Conservation (phyloP, 2,113 vertebrate genomes). For the Ictidomys tridecemlineatus region DNA sequence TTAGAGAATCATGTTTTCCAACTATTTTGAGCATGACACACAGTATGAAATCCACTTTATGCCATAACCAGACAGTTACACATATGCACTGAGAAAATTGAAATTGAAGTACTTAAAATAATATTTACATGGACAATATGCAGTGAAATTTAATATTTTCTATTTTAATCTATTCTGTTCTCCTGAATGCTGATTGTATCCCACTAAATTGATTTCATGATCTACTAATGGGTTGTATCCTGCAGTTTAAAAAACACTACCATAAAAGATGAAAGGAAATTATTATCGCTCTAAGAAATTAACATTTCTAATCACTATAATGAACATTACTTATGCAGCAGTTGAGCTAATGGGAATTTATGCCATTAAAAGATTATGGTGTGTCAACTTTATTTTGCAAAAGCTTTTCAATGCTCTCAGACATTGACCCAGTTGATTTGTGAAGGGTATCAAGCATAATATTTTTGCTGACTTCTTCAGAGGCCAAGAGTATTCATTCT, state of each 20-base stretch:
- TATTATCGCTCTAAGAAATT: slow-evolving; percentile 76
- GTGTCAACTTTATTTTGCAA: slow-evolving; percentile 59
- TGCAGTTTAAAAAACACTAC: slow-evolving; percentile 53
- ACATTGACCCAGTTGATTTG: slow-evolving; percentile 22
- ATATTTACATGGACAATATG: slow-evolving; percentile 28
- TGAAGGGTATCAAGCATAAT: slow-evolving; percentile 12
- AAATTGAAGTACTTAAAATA: slow-evolving; percentile 45
- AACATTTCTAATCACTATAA: slow-evolving; percentile 75
- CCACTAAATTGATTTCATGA: slow-evolving; percentile 70
- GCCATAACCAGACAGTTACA: slow-evolving; percentile 35
- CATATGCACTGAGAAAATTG: slow-evolving; percentile 22
- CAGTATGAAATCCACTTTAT: neutral
- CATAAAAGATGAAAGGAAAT: slow-evolving; percentile 71
- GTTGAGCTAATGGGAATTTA: slow-evolving; percentile 62
- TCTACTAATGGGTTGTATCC: slow-evolving; percentile 66
- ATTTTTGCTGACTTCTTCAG: slow-evolving; percentile 14
- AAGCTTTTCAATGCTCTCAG: slow-evolving; percentile 53
- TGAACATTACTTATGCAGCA: slow-evolving; percentile 70
- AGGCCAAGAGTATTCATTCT: slow-evolving; percentile 2
- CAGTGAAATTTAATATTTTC: slow-evolving; percentile 65
- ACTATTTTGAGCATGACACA: neutral
- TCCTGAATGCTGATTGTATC: slow-evolving; percentile 58
- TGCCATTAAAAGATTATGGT: slow-evolving; percentile 59
- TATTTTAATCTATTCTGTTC: slow-evolving; percentile 22
- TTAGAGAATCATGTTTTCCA: neutral